A percentile compares a stretch with the other conserved stretches of the same genome.
phyloP scores from a whole-genome alignment of 1,140 invertebrate species.

The Caerostris extrusa region DNA sequence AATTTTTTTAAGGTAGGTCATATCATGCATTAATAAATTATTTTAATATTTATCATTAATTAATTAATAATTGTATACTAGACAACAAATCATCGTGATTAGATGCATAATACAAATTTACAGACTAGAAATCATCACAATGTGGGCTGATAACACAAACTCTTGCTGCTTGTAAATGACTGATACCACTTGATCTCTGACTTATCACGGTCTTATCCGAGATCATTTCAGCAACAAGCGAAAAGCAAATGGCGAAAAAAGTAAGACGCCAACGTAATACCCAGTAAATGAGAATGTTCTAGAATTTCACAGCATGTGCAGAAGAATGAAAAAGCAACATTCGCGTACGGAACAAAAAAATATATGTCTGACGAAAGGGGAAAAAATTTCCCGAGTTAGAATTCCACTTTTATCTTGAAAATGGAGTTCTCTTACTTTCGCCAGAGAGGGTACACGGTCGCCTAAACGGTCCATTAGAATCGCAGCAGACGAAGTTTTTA shows the following conservation, averaged over 20 bases:
- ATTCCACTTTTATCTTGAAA: conserved; percentile 33
- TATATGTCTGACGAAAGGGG: conserved; percentile 16
- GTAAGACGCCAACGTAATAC: conserved; percentile 37
- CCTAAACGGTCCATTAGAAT: conserved; percentile 72
- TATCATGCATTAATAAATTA: too few species aligned
- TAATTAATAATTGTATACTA: too few species aligned
- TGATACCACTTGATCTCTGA: not conserved
- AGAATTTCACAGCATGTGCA: conserved; percentile 15
- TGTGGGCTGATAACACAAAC: too few species aligned
- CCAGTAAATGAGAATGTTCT: conserved; percentile 51
- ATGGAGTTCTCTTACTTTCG: conserved; percentile 63
- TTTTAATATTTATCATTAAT: too few species aligned
- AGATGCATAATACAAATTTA: too few species aligned
- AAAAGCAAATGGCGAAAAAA: conserved; percentile 56
- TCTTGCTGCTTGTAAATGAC: not conserved
- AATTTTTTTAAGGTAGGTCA: too few species aligned
- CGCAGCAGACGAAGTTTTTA: conserved; percentile 32
- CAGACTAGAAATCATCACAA: too few species aligned
- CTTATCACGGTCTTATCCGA: not conserved
- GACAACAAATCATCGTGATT: too few species aligned
- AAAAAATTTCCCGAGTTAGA: not conserved
- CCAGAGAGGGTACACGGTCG: conserved; percentile 45
- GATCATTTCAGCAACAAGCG: conserved; percentile 69
- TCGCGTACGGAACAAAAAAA: conserved; percentile 6
- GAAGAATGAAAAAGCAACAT: conserved; percentile 35